Percentiles rank a stretch among this genome's conserved stretches.
These are phyloP conservation scores for Dryadula phaetusa DNA, from an alignment of 2,888 invertebrate genomes.

Conservation along the genomic window DNA sequence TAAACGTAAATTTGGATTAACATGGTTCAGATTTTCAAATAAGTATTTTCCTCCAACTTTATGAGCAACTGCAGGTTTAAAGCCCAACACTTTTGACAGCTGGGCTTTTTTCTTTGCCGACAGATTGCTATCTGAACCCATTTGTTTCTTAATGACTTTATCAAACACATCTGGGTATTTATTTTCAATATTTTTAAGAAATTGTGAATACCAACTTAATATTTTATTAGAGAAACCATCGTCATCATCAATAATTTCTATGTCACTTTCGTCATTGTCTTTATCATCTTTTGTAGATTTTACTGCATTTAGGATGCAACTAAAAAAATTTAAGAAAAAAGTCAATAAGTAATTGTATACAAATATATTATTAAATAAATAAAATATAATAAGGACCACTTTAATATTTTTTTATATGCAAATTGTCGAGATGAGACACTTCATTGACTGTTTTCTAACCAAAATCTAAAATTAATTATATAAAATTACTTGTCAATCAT, in stretches of 20 bases:
- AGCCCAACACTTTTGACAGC: slow-evolving; percentile 76
- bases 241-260: slow-evolving; percentile 76
- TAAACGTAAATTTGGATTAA: slow-evolving; percentile 86
- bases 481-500: too few relatives aligned
- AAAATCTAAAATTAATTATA: background rate
- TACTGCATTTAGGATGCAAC: slow-evolving; percentile 76
- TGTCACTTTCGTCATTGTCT: slow-evolving; percentile 71
- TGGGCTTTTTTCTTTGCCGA: slow-evolving; percentile 61
- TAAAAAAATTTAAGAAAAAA: slow-evolving; percentile 53
- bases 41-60: slow-evolving; percentile 81
- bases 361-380: background rate
- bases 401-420: too few relatives aligned
- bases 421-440: too few relatives aligned
- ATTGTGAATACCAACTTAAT: slow-evolving; percentile 80
- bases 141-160: slow-evolving; percentile 85
- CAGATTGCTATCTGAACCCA: slow-evolving; percentile 64
- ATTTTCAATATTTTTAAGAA: slow-evolving; percentile 86
- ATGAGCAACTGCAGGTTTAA: slow-evolving; percentile 82
- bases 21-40: slow-evolving; percentile 89
- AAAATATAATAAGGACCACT: background rate
- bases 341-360: background rate
- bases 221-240: slow-evolving; percentile 65
- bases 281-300: slow-evolving; percentile 51
- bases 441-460: background rate
- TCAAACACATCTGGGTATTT: slow-evolving; percentile 90